Evolutionary conservation across 2,888 invertebrate genomes (phyloP), one percentile per base, ranked within the genome.

Genomic region (Drosophila mimica): DNA sequence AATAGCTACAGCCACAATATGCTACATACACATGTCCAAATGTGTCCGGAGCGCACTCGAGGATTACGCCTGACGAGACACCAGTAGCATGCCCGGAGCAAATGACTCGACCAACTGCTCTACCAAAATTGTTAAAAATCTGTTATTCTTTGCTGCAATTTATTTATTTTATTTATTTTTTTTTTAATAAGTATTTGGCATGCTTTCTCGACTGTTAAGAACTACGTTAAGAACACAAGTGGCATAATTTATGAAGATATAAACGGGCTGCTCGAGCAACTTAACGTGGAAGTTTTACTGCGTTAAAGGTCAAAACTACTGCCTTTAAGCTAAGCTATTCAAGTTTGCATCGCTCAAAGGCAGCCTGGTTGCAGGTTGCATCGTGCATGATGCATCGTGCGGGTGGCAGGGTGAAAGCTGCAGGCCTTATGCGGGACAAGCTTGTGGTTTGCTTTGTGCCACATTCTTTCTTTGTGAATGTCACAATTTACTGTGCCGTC

Each of bases 171-270:
- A 38, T 40, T 38, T n/a, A n/a, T 17, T 17, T 15, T 8, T 33
- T 1, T 40, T n/a, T 20, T 43, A 5, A 17, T 40, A n/a, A 25
- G 15, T 46, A 7, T 25, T 46, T 8, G 8, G 9, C 2, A 6
- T 58, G 30, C 43, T 46, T 30, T 28, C 7, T 25, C 20, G 28
- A n/a, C 4, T 20, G 33, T 28, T 13, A 17, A 40, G 34, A 51
- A 67, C 15, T 15, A 25, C 25, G 20, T 38, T 65, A n/a, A 66
- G 59, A 74, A 52, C 65, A 43, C 54, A 73, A 81, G 69, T 79
- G 77, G 72, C 74, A 85, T 85, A 70, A 76, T 71, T 73, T 74
- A 70, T 73, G 62, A 60, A 49, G 65, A 62, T 75, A 63, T 57
- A 70, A 56, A 74, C 51, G 56, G 34, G 52, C 49, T 43, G 63